Conservation (phyloP, 2,113 vertebrate species). For the Bombycilla garrulus region DNA sequence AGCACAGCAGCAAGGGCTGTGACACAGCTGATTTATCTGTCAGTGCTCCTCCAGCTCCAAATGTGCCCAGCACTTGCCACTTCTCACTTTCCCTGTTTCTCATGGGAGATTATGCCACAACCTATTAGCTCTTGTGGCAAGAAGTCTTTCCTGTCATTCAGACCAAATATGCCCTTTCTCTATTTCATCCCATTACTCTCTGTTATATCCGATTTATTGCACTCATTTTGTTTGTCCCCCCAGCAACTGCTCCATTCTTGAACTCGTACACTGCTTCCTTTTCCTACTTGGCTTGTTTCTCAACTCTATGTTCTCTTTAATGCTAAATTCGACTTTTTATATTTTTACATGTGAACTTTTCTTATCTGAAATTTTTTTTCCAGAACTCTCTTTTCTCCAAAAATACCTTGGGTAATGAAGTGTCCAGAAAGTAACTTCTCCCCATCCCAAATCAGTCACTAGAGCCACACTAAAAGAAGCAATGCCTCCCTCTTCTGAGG, state of each 20-base stretch:
- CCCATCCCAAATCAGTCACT: neutral
- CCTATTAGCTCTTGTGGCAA: neutral
- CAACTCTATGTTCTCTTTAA: neutral
- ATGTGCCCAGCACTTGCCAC: neutral
- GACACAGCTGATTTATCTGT: neutral
- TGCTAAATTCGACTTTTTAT: neutral
- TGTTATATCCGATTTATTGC: neutral
- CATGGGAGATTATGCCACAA: slow-evolving; percentile 45
- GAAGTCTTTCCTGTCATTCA: neutral
- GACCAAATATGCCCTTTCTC: slow-evolving; percentile 28
- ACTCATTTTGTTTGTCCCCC: neutral
- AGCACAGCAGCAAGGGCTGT: neutral
- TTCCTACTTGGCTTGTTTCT: neutral
- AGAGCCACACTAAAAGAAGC: neutral
- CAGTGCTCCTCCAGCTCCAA: neutral
- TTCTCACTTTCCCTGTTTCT: neutral
- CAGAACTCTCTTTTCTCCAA: neutral
- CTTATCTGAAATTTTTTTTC: neutral
- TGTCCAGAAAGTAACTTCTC: neutral
- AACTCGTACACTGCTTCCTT: fast-evolving
- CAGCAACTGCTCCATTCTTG: neutral
- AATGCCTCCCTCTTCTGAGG: neutral
- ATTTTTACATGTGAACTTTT: neutral
- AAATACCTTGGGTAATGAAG: neutral
- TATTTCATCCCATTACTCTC: slow-evolving; percentile 17